Evolutionary conservation across 1,140 invertebrate species (phyloP).

Genomic region (Mactra quadrangularis): DNA sequence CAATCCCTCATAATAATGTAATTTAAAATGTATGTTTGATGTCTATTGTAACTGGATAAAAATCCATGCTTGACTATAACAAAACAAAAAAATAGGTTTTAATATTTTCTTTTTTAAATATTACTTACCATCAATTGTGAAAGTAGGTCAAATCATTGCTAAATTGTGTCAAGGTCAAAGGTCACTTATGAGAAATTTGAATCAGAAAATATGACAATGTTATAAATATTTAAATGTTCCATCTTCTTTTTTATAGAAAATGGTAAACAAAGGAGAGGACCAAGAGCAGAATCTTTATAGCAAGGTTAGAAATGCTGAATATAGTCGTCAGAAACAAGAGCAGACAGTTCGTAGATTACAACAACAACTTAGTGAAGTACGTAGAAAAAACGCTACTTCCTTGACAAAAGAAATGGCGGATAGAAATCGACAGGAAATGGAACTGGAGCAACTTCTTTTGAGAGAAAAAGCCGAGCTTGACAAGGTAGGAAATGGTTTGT

Average conservation of each 20-base stretch:
- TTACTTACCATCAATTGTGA: too few species aligned
- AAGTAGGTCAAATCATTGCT: too few species aligned
- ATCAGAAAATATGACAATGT: too few species aligned
- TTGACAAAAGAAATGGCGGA: constrained; percentile 73
- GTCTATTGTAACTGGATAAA: too few species aligned
- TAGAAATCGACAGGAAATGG: constrained; percentile 69
- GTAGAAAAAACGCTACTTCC: constrained; percentile 71
- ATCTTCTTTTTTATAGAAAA: constrained; percentile 73
- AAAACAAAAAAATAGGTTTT: too few species aligned
- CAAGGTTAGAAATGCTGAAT: constrained; percentile 78
- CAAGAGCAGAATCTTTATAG: constrained; percentile 74
- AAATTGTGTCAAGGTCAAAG: too few species aligned
- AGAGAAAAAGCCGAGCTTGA: constrained; percentile 78
- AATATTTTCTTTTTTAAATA: too few species aligned
- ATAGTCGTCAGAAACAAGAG: constrained; percentile 79
- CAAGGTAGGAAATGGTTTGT: constrained; percentile 70
- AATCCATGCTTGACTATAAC: too few species aligned
- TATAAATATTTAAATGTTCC: too few species aligned
- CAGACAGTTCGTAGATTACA: constrained; percentile 74
- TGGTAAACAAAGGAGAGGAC: constrained; percentile 78
- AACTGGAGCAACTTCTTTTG: constrained; percentile 74
- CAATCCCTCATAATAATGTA: too few species aligned
- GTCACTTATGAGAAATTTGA: too few species aligned
- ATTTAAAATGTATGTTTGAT: too few species aligned
- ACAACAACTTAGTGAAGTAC: constrained; percentile 69